These are phyloP conservation scores for Penelope pileata DNA, from an alignment of 2,113 vertebrate species.

Conservation along the genomic window DNA sequence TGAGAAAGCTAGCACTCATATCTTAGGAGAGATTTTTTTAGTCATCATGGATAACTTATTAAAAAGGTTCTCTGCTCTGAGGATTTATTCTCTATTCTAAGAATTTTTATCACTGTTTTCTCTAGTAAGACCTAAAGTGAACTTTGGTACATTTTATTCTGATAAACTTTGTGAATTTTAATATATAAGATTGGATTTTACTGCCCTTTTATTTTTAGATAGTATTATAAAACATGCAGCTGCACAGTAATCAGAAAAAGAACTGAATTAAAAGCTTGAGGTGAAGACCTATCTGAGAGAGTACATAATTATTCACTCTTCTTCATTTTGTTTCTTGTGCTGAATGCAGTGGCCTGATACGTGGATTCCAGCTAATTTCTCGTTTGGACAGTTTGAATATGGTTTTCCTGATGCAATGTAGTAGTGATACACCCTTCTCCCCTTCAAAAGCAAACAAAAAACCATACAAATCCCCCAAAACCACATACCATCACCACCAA, in stretches of 20 bases:
- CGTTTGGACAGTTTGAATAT: background rate
- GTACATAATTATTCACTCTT: background rate
- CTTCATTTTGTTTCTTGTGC: background rate
- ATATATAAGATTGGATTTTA: background rate
- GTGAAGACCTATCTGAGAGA: background rate
- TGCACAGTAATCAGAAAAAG: background rate
- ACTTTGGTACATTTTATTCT: background rate
- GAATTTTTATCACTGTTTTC: conserved; percentile 11
- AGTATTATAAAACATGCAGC: background rate
- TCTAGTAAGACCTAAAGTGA: background rate
- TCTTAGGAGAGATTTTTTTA: background rate
- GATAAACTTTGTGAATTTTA: background rate
- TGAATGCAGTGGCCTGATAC: background rate
- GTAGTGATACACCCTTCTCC: background rate
- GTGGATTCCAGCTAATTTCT: background rate
- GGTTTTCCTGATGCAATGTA: background rate
- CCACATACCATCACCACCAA: background rate
- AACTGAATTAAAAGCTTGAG: background rate
- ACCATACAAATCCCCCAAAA: background rate
- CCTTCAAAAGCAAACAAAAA: no score
- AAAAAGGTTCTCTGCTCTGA: background rate
- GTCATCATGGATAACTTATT: background rate
- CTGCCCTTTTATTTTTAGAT: background rate
- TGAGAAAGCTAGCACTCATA: background rate
- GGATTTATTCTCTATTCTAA: background rate